These are phyloP conservation scores for Sebastiscus tertius DNA, from an alignment of 2,797 vertebrate species.

Conservation along the genomic window DNA sequence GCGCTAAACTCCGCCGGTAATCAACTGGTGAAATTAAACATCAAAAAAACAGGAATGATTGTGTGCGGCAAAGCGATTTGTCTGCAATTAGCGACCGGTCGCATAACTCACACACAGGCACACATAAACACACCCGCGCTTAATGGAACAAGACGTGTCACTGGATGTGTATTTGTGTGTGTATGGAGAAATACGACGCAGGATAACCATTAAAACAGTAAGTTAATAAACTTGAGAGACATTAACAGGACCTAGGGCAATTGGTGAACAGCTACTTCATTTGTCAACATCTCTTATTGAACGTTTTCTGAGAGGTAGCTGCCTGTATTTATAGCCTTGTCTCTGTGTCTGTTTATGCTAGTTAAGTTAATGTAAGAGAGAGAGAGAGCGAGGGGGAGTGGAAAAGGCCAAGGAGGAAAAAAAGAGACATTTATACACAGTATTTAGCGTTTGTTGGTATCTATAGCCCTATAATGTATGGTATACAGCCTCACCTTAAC, in stretches of 20 bases:
- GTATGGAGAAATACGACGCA: constrained; percentile 56
- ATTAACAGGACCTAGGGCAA: constrained; percentile 73
- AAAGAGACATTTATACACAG: neutral
- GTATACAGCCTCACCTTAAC: neutral
- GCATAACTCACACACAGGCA: constrained; percentile 77
- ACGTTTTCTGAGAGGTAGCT: constrained; percentile 65
- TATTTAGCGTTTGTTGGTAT: neutral
- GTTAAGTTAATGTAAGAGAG: constrained; percentile 37
- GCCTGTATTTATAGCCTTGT: constrained; percentile 69
- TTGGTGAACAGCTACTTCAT: constrained; percentile 75
- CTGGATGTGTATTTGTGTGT: constrained; percentile 43
- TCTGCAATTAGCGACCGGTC: constrained; percentile 84
- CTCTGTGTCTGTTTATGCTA: constrained; percentile 60
- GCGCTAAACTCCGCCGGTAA: constrained; percentile 81
- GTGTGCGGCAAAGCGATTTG: constrained; percentile 87
- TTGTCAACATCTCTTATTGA: constrained; percentile 75
- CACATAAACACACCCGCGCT: constrained; percentile 67
- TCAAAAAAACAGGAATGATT: constrained; percentile 85
- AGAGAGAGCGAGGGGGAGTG: neutral
- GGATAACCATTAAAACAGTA: constrained; percentile 77
- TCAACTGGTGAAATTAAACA: constrained; percentile 87
- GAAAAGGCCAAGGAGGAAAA: constrained; percentile 12
- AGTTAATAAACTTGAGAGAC: constrained; percentile 79
- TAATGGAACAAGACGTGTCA: constrained; percentile 70
- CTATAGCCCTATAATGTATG: neutral